A percentile compares a stretch with the other conserved stretches of the same genome.
Evolutionary conservation across 2,113 vertebrate species (phyloP).

Genomic region (Mesitornis unicolor): DNA sequence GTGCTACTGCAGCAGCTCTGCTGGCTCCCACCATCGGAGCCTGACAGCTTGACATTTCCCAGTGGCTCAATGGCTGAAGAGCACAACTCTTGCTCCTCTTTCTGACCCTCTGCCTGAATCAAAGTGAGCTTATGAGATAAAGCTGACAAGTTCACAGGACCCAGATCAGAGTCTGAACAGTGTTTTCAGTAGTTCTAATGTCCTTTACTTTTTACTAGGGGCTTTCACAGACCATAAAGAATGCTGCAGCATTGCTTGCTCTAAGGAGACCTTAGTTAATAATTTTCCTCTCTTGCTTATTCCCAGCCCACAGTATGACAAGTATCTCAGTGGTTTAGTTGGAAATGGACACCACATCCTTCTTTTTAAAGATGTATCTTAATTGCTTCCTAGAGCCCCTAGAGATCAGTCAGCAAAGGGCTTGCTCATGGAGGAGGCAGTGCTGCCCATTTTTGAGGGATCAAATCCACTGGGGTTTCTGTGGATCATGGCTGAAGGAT

Average conservation of each 20-base stretch:
- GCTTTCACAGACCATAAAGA: not conserved
- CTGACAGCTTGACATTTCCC: not conserved
- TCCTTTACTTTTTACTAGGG: not conserved
- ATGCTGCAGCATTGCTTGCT: not conserved
- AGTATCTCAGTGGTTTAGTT: not conserved
- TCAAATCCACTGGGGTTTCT: not conserved
- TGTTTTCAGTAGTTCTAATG: not conserved
- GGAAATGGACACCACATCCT: not conserved
- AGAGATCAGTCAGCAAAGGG: not conserved
- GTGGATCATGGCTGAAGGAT: not conserved
- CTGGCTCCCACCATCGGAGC: not conserved
- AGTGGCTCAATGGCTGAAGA: not conserved
- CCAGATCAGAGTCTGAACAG: not conserved
- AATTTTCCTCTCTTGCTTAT: not conserved
- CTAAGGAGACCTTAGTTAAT: not conserved
- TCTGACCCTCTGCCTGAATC: not conserved
- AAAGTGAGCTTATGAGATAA: not conserved
- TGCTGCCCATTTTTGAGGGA: fast-evolving
- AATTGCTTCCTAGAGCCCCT: not conserved
- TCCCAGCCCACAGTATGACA: not conserved
- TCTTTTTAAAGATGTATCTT: not conserved
- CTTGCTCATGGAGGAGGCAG: not conserved
- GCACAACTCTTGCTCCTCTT: not conserved
- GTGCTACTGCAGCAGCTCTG: not conserved
- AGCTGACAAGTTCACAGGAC: not conserved